Evolutionary conservation across 2,797 vertebrate species (phyloP), one percentile per base, ranked within the genome.

Genomic region (Furcifer pardalis): DNA sequence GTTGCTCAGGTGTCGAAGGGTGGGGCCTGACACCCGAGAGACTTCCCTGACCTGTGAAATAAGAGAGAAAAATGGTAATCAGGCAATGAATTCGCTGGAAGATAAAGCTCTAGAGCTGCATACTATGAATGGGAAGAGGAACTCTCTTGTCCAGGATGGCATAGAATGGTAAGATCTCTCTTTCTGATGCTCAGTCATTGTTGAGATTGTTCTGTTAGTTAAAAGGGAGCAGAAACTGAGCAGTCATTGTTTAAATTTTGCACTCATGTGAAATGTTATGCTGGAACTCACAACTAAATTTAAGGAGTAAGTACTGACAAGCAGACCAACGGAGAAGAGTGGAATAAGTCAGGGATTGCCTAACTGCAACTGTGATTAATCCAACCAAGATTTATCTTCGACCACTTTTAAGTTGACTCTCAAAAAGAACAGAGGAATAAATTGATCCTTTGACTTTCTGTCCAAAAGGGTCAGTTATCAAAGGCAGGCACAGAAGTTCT

Each of bases 71-170:
- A 94, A 90, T 9, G 92, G 81, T 37, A 91, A 90, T 15, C 93
- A 92, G 77, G 88, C 91, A 60, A 59, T 86, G 59, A 92, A 88
- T 72, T 87, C 72, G 56, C 93, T 90, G 83, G 91, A 96, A 59
- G 95, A 95, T 75, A 96, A 96, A 86, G 92, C 91, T 8, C 85
- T 97, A 82, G 95, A 94, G 90, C 94, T 97, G 75, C 96, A 97
- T 86, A 95, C 96, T 79, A 93, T 94, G 86, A 96, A 94, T 1
- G 91, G 95, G 44, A 91, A 88, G 4, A 92, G 93, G 62, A 79
- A 37, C 59, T 21, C 92, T 7, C 81, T 89, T 32, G 52, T 79
- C 0, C 89, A 84, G 27, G 90, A 91, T 89, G 69, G 79, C 66
- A 19, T 69, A 78, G 84, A 88, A 63, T 93, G 94, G 93, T 95